Conservation (phyloP, 2,797 vertebrate genomes). For the Propithecus deckenii region DNA sequence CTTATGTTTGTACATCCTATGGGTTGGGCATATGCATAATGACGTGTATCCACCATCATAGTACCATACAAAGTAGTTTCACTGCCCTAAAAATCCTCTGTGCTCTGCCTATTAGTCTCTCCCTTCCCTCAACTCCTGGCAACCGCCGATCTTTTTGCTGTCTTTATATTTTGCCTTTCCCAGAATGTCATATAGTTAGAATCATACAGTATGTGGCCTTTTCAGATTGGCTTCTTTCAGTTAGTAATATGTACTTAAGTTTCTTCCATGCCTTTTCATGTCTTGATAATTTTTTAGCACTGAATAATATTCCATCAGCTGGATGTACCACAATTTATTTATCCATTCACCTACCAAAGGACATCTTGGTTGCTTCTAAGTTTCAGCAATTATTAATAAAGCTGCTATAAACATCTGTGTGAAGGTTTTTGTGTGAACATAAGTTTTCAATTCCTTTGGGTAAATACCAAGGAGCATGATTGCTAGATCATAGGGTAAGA, state of each 20-base stretch:
- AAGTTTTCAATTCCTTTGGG: not conserved
- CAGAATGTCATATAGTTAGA: not conserved
- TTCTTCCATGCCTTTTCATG: not conserved
- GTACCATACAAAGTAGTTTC: not conserved
- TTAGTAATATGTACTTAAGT: too few relatives aligned
- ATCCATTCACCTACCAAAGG: not conserved
- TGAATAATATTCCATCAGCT: not conserved
- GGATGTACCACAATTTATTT: not conserved
- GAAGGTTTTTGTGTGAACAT: not conserved
- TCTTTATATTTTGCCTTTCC: not conserved
- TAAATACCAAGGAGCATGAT: not conserved
- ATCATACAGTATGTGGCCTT: not conserved
- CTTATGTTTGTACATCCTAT: not conserved
- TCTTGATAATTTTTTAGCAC: not conserved
- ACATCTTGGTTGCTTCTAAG: not conserved
- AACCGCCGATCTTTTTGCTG: not conserved
- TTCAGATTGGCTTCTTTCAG: not conserved
- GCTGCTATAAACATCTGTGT: not conserved
- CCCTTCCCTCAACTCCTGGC: too few relatives aligned
- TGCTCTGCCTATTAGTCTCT: too few relatives aligned
- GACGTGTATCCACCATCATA: not conserved
- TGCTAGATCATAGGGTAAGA: not conserved
- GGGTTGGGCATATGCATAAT: not conserved
- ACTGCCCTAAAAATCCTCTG: not conserved
- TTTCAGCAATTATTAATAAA: not conserved